A percentile compares a stretch with the other conserved stretches of the same genome.
Evolutionary conservation across 2,888 invertebrate species (phyloP).

Genomic region (Dynastes maya): DNA sequence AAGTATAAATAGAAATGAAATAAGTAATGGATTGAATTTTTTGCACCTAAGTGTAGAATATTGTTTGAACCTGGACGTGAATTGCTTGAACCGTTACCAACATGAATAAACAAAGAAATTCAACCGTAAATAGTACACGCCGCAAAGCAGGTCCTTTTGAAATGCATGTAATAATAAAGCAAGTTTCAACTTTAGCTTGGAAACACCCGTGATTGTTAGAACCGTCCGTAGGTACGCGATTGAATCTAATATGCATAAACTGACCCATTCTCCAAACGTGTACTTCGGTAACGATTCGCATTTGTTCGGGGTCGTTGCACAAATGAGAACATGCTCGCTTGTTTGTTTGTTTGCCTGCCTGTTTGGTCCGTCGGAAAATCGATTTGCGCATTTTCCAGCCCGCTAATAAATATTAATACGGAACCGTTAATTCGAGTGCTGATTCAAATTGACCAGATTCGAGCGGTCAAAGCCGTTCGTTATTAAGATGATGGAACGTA

Average conservation of each 20-base stretch:
- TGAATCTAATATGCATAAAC: not conserved
- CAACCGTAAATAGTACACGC: no score
- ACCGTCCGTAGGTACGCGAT: not conserved
- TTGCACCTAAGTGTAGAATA: no score
- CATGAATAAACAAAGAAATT: no score
- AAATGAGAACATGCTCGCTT: not conserved
- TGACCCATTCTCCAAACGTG: not conserved
- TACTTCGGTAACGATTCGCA: no score
- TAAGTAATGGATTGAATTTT: no score
- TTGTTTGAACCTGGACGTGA: no score
- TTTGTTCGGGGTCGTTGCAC: not conserved
- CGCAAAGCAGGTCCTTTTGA: no score
- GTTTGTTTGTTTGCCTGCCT: not conserved
- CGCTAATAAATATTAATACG: slow-evolving; percentile 25
- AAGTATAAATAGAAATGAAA: no score
- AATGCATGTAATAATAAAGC: no score
- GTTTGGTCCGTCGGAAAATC: slow-evolving; percentile 1
- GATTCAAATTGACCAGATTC: slow-evolving; percentile 16
- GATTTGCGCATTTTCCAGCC: slow-evolving; percentile 10
- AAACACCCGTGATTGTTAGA: no score
- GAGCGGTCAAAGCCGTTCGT: slow-evolving; percentile 8
- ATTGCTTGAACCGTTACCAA: no score
- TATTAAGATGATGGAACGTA: not conserved
- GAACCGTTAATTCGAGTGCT: not conserved
- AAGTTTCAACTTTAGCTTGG: no score